Evolutionary conservation across 2,888 invertebrate species (phyloP), one percentile per base, ranked within the genome.

Genomic region (Scotopteryx bipunctaria): DNA sequence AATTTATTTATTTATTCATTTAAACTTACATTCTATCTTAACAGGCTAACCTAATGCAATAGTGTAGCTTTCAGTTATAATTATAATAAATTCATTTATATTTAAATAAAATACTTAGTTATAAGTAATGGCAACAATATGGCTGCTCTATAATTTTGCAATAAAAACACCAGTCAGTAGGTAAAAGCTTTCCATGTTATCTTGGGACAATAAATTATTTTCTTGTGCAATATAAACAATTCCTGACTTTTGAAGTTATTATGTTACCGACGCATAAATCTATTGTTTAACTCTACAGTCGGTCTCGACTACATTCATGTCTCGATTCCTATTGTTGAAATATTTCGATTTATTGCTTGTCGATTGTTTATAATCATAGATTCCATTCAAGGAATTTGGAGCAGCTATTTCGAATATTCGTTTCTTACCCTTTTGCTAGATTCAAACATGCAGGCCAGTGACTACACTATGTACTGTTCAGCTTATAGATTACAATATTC

Each of bases 321-420:
- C 38, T 35, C 29, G 15, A 45, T 21, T 11, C 14, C 38, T 17
- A 37, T 25, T 38, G 44, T 38, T 40, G 35, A 45, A 50, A 43
- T 38, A 27, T 16, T 37, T 31, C 29, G 21, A 44, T 49, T 49
- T 49, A 49, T 49, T 25, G 36, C 49, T 36, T 23, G 16, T 9
- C 48, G 29, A 17, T 32, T 43, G 8, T 25, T n/a, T 38, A 38
- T 40, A 6, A 16, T 29, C 40, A 31, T 31, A 23, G 31, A 43
- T 49, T 25, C 49, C 43, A 36, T 43, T 36, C 16, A 8, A 17
- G 15, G 31, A 37, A 49, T 49, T 43, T 37, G 31, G 37, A 48
- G 29, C 48, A 48, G 35, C 9, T 32, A 47, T 41, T 36, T 45
- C 27, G 36, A 27, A 27, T 27, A 5, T 11, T 9, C 27, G 11